phyloP scores from a whole-genome alignment of 2,888 invertebrate species.

The Desoria tigrina region DNA sequence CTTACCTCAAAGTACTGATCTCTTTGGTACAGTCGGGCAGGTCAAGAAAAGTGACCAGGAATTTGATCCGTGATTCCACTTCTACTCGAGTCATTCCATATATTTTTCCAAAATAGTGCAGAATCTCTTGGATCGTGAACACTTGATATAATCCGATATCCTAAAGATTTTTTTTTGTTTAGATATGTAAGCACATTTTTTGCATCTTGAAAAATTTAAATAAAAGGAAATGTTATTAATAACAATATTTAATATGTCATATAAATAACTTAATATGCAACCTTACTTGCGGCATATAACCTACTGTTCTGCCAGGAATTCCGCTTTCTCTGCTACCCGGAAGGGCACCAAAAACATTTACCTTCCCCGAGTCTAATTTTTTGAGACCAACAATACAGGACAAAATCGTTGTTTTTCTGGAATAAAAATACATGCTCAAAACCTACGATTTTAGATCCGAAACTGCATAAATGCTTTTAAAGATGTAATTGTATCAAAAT shows the following conservation, averaged over 20 bases:
- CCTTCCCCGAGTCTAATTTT: slow-evolving; percentile 55
- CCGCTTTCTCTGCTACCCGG: slow-evolving; percentile 57
- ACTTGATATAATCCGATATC: slow-evolving; percentile 33
- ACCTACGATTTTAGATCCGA: too few species aligned
- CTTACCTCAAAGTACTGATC: slow-evolving; percentile 54
- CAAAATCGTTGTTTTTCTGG: slow-evolving; percentile 62
- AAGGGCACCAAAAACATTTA: slow-evolving; percentile 56
- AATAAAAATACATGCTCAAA: too few species aligned
- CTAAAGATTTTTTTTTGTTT: too few species aligned
- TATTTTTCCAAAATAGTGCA: slow-evolving; percentile 34
- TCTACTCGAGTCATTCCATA: slow-evolving; percentile 31
- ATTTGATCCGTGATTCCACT: slow-evolving; percentile 13
- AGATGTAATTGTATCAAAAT: too few species aligned
- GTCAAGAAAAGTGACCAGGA: slow-evolving; percentile 20
- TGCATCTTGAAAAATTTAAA: background rate
- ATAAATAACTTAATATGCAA: slow-evolving; percentile 3
- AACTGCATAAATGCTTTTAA: too few species aligned
- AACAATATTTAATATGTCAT: too few species aligned
- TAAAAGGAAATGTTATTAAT: too few species aligned
- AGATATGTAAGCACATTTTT: too few species aligned
- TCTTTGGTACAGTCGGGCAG: slow-evolving; percentile 14
- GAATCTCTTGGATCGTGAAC: slow-evolving; percentile 28
- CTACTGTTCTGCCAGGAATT: slow-evolving; percentile 72
- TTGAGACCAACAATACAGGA: slow-evolving; percentile 57
- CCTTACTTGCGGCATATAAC: slow-evolving; percentile 95